These are phyloP conservation scores for Pagrus major DNA, from an alignment of 2,113 vertebrate species.

Conservation along the genomic window DNA sequence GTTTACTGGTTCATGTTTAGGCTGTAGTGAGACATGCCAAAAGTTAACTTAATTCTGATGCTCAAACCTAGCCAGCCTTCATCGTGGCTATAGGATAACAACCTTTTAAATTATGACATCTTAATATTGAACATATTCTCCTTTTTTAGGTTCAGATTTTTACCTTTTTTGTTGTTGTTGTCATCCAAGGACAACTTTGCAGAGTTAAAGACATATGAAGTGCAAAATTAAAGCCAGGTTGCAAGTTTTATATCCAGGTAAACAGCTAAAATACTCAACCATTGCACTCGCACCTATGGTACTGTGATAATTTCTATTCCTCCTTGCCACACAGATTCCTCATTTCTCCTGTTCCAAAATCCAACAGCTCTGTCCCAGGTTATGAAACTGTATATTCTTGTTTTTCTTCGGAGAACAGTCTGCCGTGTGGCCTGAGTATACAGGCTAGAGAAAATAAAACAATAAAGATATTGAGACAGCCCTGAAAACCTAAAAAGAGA, in stretches of 20 bases:
- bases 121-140: neutral
- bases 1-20: neutral
- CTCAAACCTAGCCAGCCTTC: neutral
- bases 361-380: slow-evolving; percentile 24
- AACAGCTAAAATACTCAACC: slow-evolving; percentile 3
- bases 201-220: slow-evolving; percentile 2
- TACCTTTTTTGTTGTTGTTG: slow-evolving; percentile 1
- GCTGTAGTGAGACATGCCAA: neutral
- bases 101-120: neutral
- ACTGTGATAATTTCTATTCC: slow-evolving; percentile 2
- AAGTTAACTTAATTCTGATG: no score
- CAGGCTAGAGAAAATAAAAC: slow-evolving; percentile 17
- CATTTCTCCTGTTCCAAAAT: slow-evolving; percentile 13
- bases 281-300: neutral
- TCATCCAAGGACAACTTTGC: neutral
- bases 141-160: neutral
- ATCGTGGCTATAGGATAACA: neutral
- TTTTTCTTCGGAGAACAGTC: slow-evolving; percentile 19
- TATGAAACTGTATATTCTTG: slow-evolving; percentile 7
- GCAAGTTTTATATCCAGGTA: neutral
- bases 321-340: neutral
- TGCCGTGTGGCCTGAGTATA: neutral
- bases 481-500: neutral
- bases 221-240: neutral
- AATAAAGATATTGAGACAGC: slow-evolving; percentile 21